A percentile compares a stretch with the other conserved stretches of the same genome.
These are phyloP conservation scores for Orthonyx spaldingii DNA, from an alignment of 2,113 vertebrate genomes.

Conservation along the genomic window DNA sequence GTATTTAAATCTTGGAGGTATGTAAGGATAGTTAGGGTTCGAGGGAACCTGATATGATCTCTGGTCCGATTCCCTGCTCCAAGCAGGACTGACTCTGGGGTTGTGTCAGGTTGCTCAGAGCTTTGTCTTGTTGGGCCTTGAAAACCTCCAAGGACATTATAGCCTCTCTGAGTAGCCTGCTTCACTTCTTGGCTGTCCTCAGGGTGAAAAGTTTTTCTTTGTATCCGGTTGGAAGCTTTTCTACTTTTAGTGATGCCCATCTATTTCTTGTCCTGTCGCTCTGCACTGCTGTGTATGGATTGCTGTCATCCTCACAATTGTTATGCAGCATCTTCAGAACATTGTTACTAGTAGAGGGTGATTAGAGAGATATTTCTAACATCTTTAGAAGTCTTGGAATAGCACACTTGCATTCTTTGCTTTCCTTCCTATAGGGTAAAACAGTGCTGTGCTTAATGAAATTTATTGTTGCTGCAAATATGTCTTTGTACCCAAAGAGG, in stretches of 20 bases:
- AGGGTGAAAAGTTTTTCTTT: background rate
- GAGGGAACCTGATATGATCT: background rate
- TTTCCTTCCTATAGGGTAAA: background rate
- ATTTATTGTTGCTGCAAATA: conserved; percentile 6
- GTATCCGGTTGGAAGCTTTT: background rate
- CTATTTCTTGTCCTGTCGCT: background rate
- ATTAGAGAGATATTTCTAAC: background rate
- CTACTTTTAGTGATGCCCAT: background rate
- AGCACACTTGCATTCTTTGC: background rate
- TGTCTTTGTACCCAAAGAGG: conserved; percentile 69
- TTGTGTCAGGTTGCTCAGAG: background rate
- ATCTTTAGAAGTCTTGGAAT: background rate
- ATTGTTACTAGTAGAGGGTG: background rate
- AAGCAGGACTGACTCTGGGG: background rate
- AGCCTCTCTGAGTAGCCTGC: background rate
- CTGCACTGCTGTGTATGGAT: background rate
- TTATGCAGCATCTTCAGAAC: background rate
- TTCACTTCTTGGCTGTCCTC: background rate
- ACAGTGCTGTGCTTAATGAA: background rate
- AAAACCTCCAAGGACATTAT: background rate
- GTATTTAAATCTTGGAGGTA: background rate
- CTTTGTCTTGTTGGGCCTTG: background rate
- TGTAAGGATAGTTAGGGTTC: background rate
- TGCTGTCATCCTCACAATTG: background rate
- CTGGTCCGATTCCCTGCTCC: background rate